These are phyloP conservation scores for Silurus aristotelis DNA, from an alignment of 2,797 vertebrate species.

Conservation along the genomic window DNA sequence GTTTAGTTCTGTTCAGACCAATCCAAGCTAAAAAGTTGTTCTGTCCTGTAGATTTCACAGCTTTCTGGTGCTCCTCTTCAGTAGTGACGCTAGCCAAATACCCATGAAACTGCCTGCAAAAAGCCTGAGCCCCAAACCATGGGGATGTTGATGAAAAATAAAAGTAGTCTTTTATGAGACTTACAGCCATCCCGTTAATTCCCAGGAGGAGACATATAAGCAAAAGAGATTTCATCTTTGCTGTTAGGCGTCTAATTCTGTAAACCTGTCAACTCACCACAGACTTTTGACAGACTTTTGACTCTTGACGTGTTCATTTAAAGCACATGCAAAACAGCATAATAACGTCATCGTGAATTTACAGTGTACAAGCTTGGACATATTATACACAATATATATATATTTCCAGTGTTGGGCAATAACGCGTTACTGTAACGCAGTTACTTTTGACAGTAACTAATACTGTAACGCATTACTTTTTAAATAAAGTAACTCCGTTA, in stretches of 20 bases:
- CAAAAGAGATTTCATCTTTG: conserved; percentile 25
- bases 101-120: conserved; percentile 1
- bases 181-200: conserved; percentile 2
- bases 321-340: neutral
- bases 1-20: conserved; percentile 16
- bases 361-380: neutral
- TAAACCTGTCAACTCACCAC: neutral
- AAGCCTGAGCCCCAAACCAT: neutral
- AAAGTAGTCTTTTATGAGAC: neutral
- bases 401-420: too few species aligned
- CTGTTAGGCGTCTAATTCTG: neutral
- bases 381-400: too few species aligned
- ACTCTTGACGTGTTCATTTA: neutral
- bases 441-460: too few species aligned
- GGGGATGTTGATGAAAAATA: too few species aligned
- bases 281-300: too few species aligned
- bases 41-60: neutral
- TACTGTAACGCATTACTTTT: too few species aligned
- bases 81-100: conserved; percentile 16
- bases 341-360: neutral
- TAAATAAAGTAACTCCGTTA: too few species aligned
- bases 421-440: too few species aligned
- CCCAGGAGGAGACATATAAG: conserved; percentile 8
- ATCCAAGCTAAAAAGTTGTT: conserved; percentile 7
- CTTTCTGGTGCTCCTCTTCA: neutral